Conservation (phyloP, 2,113 vertebrate species). For the Orthochromis indermauri region DNA sequence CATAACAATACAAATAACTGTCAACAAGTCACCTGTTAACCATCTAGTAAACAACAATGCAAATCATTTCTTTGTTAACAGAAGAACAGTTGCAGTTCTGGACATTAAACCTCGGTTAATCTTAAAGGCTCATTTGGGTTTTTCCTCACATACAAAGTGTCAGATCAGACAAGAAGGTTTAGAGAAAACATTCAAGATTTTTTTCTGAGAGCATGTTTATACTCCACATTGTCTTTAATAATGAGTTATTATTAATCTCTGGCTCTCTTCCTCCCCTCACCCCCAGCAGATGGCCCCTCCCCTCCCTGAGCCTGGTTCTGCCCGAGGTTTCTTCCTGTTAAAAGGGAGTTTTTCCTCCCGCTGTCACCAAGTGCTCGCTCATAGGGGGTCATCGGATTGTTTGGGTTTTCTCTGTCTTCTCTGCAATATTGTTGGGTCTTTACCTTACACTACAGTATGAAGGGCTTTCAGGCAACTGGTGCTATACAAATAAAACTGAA, state of each 20-base stretch:
- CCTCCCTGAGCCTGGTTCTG: neutral
- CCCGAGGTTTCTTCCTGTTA: accelerated
- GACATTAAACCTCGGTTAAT: neutral
- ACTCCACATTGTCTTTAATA: neutral
- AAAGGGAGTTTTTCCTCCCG: neutral
- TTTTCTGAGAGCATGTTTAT: neutral
- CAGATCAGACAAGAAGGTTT: conserved; percentile 12
- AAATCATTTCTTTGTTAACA: neutral
- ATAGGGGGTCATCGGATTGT: accelerated
- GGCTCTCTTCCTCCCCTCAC: neutral
- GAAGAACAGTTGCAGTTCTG: neutral
- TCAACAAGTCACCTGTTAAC: neutral
- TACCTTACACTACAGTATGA: neutral
- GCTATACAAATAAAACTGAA: neutral
- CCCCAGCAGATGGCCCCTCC: neutral
- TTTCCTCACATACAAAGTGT: neutral
- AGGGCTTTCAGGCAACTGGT: accelerated
- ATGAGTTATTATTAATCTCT: neutral
- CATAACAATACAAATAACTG: neutral
- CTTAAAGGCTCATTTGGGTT: neutral
- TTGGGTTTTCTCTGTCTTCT: neutral
- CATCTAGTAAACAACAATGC: neutral
- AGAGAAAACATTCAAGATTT: neutral
- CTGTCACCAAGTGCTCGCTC: neutral
- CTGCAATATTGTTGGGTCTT: neutral